Conservation (phyloP, 1,140 invertebrate genomes). For the Aphaenogaster rudis region DNA sequence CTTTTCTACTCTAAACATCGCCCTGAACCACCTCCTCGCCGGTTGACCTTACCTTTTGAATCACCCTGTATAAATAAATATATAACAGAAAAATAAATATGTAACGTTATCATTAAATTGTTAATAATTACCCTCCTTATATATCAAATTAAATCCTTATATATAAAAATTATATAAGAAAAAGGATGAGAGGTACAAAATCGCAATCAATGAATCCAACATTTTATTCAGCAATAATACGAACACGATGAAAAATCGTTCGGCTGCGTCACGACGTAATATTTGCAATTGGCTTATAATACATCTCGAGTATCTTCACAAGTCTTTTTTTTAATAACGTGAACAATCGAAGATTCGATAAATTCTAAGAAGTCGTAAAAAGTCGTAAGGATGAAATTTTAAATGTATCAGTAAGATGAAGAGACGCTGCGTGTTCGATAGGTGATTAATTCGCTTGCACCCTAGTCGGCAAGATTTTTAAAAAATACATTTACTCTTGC, state of each 20-base stretch:
- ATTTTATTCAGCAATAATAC: constrained; percentile 58
- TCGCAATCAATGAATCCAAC: constrained; percentile 39
- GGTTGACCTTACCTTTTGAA: too few species aligned
- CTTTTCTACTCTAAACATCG: too few species aligned
- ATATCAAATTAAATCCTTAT: too few species aligned
- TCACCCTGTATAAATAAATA: constrained; percentile 14
- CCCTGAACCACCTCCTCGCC: too few species aligned
- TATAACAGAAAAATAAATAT: not conserved
- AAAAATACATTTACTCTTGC: constrained; percentile 36
- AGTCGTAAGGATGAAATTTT: constrained; percentile 18
- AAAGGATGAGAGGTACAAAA: not conserved
- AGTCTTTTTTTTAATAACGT: constrained; percentile 2
- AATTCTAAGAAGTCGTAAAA: constrained; percentile 16
- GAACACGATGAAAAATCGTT: constrained; percentile 54
- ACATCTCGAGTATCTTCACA: not conserved
- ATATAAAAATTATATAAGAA: not conserved
- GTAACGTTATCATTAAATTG: not conserved
- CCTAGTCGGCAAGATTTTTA: constrained; percentile 10
- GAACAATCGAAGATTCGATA: not conserved
- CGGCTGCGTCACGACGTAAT: not conserved
- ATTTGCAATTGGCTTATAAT: constrained; percentile 17
- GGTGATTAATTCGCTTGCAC: not conserved
- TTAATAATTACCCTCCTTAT: not conserved
- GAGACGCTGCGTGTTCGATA: constrained; percentile 8
- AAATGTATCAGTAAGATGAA: not conserved